phyloP scores from a whole-genome alignment of 2,113 vertebrate genomes.

The Lanius collurio region DNA sequence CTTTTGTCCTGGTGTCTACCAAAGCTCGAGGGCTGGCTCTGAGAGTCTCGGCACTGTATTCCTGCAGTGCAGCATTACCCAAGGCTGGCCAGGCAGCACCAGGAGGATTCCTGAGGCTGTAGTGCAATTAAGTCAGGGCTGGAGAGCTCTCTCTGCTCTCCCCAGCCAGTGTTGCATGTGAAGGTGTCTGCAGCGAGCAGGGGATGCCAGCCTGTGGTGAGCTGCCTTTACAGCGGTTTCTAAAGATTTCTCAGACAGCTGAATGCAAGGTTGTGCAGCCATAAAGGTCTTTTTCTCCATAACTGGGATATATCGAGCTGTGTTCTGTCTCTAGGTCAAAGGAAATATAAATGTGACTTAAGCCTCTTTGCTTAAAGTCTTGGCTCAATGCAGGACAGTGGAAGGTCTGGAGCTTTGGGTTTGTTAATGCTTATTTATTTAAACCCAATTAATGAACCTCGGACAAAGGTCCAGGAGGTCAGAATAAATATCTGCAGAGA shows the following conservation, averaged over 20 bases:
- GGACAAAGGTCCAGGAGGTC: neutral
- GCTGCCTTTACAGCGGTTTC: neutral
- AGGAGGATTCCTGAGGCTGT: neutral
- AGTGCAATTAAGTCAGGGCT: neutral
- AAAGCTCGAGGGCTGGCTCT: neutral
- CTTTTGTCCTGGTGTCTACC: neutral
- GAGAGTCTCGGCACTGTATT: neutral
- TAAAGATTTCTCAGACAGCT: neutral
- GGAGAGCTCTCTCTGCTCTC: neutral
- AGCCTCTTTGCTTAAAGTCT: constrained; percentile 5
- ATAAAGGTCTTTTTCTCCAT: neutral
- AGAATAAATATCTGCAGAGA: neutral
- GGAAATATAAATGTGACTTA: constrained; percentile 6
- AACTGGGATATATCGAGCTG: neutral
- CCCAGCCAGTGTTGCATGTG: neutral
- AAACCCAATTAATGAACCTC: neutral
- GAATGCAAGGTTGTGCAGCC: neutral
- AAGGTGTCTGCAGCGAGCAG: neutral
- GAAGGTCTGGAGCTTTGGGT: neutral
- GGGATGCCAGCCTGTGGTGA: neutral
- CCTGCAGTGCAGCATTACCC: constrained; percentile 6
- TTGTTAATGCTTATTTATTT: constrained; percentile 40
- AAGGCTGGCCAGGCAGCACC: neutral
- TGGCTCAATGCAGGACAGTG: neutral
- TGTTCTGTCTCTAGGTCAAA: neutral